A percentile compares a stretch with the other conserved stretches of the same genome.
Evolutionary conservation across 2,888 invertebrate species (phyloP).

Genomic region (Melitaea athalia): DNA sequence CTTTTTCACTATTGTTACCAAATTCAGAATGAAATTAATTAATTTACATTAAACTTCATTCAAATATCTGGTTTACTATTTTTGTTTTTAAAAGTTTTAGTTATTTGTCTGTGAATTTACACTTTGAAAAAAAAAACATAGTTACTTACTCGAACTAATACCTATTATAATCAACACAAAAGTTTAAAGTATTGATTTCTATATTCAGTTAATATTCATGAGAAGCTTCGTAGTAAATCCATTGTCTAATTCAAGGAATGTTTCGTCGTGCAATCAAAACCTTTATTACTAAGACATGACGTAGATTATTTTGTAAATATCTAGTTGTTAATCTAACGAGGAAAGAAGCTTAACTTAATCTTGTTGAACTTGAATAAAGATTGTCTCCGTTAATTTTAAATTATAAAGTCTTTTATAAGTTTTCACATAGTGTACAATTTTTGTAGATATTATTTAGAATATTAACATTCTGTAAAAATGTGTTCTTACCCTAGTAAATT

Average conservation of each 20-base stretch:
- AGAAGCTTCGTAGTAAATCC: background rate
- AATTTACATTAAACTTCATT: too few species aligned
- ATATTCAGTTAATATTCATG: too few species aligned
- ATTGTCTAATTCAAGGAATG: background rate
- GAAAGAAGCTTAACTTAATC: slow-evolving; percentile 74
- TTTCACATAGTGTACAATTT: slow-evolving; percentile 82
- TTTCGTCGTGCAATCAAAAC: slow-evolving; percentile 49
- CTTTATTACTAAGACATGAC: slow-evolving; percentile 68
- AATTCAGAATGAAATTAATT: too few species aligned
- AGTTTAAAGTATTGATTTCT: too few species aligned
- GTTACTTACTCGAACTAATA: too few species aligned
- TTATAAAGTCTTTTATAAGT: slow-evolving; percentile 73
- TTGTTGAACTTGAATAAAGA: slow-evolving; percentile 79
- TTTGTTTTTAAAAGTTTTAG: too few species aligned
- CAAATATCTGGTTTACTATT: too few species aligned
- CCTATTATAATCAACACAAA: too few species aligned
- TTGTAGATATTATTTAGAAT: slow-evolving; percentile 80
- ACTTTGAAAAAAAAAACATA: too few species aligned
- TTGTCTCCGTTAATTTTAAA: slow-evolving; percentile 80
- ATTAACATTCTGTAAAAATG: slow-evolving; percentile 83
- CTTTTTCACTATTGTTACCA: too few species aligned
- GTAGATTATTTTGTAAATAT: slow-evolving; percentile 73
- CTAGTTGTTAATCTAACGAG: slow-evolving; percentile 62
- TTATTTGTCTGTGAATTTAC: too few species aligned
- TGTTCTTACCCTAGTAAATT: slow-evolving; percentile 83